Evolutionary conservation across 2,888 invertebrate genomes (phyloP), one percentile per base, ranked within the genome.

Genomic region (Drosophila neotestacea): DNA sequence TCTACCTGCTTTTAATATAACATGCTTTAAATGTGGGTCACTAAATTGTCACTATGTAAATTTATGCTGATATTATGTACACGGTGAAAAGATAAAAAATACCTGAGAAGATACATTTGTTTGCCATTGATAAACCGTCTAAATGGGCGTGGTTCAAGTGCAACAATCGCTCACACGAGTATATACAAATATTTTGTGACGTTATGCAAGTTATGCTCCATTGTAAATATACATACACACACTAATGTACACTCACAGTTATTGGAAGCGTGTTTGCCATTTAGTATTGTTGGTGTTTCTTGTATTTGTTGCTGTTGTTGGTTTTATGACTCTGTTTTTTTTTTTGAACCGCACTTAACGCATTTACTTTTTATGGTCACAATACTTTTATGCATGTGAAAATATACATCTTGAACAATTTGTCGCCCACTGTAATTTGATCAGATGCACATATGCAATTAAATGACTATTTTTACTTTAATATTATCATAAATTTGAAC

Each of bases 81-180:
- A 32, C 39, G 13, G 9, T 47, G 9, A 0, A 6, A 28, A 54
- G 6, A 30, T 41, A 41, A 39, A 41, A 30, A 54, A 38, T 6
- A 13, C 4, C 13, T 27, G 13, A 22, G 11, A 22, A 16, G 32
- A 38, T n/a, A n/a, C 22, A 38, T 58, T 70, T 70, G 50, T 22
- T 34, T 54, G 13, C n/a, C 66, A 27, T 4, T 36, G 27, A 30
- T 28, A 34, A 34, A 50, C 13, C 11, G 4, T 22, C 34, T 11
- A 34, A 60, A 47, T 36, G 44, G 34, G 76, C 59, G 70, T 60
- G 62, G 38, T 11, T 38, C 42, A 44, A 56, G 62, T 75, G 70
- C 76, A 66, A 28, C 48, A 46, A 54, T 51, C 61, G 61, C 77
- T 79, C 77, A 77, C 77, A 77, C 77, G 77, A 61, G 22, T 11